These are phyloP conservation scores for Vicugna pacos DNA, from an alignment of 2,113 vertebrate genomes.

Conservation along the genomic window DNA sequence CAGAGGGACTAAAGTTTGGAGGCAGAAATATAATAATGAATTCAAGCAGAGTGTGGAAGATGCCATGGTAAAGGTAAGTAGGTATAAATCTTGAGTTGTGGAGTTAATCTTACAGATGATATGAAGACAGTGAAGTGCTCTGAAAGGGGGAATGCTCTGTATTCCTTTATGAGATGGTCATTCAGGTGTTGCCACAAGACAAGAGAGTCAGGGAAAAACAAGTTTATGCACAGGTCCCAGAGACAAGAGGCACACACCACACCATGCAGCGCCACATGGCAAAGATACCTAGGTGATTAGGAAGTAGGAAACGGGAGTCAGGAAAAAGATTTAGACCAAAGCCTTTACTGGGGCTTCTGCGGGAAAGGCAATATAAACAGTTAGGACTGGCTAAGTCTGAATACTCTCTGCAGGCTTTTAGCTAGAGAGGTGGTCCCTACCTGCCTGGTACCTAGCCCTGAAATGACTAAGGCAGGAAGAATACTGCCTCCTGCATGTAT, in stretches of 20 bases:
- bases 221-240: neutral
- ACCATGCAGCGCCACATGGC: neutral
- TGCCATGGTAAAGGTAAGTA: neutral
- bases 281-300: neutral
- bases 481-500: neutral
- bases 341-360: neutral
- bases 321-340: neutral
- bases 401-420: neutral
- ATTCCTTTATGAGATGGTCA: neutral
- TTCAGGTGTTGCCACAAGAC: neutral
- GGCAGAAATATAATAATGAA: neutral
- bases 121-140: neutral
- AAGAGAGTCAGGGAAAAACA: neutral
- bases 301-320: neutral
- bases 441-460: neutral
- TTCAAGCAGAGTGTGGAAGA: neutral
- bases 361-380: neutral
- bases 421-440: neutral
- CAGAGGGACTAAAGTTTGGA: neutral
- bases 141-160: neutral
- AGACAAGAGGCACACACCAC: fast-evolving
- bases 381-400: neutral
- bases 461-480: neutral
- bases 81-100: neutral
- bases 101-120: neutral